Evolutionary conservation across 2,113 vertebrate species (phyloP), one percentile per base, ranked within the genome.

Genomic region (Acanthisitta chloris): DNA sequence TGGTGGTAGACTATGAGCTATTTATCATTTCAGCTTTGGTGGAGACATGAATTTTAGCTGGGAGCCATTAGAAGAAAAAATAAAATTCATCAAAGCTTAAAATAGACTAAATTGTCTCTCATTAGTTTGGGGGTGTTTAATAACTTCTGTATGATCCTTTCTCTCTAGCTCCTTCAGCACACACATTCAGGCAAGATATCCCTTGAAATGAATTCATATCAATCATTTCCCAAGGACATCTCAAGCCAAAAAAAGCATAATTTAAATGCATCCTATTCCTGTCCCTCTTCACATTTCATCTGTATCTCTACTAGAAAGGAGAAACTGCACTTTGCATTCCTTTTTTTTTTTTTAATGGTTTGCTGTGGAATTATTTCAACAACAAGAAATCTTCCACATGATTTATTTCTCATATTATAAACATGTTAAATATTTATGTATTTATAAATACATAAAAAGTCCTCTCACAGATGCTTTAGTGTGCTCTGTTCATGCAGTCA

Each of bases 401-500:
- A 12, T 34, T 45, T 42, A 46, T 70, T 67, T 70, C 31, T 25
- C 45, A 33, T 40, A 51, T 45, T 24, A 29, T 14, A 24, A 89
- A 45, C 28, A 2, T 3, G 28, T 36, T 28, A n/a, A 34, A 51
- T 19, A 33, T 19, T 23, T 17, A 7, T 52, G 6, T 4, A 58
- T 84, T 90, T 74, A 11, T 25, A 87, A 51, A 69, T 49, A n/a
- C 72, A 81, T 51, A 57, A 69, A 14, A 1, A 70, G 33, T 36
- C 20, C n/a, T 31, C 43, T 33, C 38, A 46, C 82, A 52, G 77
- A 46, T 93, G 49, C 46, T 82, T 86, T 88, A 57, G 72, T 61
- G 74, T 83, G 67, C 54, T 94, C 87, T 87, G 87, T 55, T 83
- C 86, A 55, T 91, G 79, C 71, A 94, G 62, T 67, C 76, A 81